Evolutionary conservation across 2,888 invertebrate species (phyloP), one percentile per base, ranked within the genome.

Genomic region (Craniophora ligustri): DNA sequence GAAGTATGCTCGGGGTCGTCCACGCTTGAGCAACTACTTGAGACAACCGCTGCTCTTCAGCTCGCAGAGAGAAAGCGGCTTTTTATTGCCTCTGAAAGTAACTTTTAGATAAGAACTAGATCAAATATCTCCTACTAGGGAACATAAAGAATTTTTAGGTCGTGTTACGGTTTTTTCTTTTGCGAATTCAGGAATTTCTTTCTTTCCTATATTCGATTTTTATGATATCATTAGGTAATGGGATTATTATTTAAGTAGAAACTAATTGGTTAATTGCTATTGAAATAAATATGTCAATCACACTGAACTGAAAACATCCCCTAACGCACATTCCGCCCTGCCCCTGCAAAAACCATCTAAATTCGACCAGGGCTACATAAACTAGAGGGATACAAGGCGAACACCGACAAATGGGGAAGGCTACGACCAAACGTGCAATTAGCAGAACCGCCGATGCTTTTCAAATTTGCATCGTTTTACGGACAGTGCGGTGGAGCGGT

Each of bases 391-490:
- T 71, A 72, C 67, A 63, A 58, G 53, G 68, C 70, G 62, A 81
- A 83, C 72, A 67, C 79, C 72, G 74, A 77, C 73, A 75, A 85
- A 78, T 80, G 74, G 69, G 67, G 61, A 75, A 72, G 69, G 74
- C 69, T 76, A 67, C 64, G 66, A 72, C 72, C 79, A 76, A 80
- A 78, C 77, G 78, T 81, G 80, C 84, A 85, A 86, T 89, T 87
- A 85, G 81, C 68, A 72, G 63, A 56, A 71, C 79, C 75, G 71
- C 77, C 67, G 84, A 84, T 79, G 82, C 86, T 84, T 83, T 84
- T 82, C 76, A 81, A 86, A 87, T 88, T 85, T 84, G 85, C 85
- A 85, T 84, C 79, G 77, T 79, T 80, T 80, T 80, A 73, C 73
- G 61, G 50, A 53, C 61, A 63, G 62, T 74, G 75, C 72, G 75